These are phyloP conservation scores for Chunga burmeisteri DNA, from an alignment of 2,113 vertebrate genomes.

Conservation along the genomic window DNA sequence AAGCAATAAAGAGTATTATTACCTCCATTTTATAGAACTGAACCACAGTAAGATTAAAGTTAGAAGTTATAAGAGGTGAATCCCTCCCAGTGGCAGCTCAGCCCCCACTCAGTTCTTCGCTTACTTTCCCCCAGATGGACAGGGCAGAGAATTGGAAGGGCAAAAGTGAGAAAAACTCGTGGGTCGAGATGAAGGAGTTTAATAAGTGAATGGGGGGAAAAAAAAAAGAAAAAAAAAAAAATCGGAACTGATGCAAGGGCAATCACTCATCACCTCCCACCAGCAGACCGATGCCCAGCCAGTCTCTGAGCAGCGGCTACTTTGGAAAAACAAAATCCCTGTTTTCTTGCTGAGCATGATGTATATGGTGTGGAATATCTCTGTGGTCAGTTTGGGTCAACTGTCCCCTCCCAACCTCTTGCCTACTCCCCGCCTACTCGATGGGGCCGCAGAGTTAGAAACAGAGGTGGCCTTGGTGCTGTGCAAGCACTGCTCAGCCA, in stretches of 20 bases:
- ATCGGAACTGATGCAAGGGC: neutral
- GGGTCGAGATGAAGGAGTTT: neutral
- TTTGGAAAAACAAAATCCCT: neutral
- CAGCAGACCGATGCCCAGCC: neutral
- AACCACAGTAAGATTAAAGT: neutral
- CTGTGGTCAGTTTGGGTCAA: neutral
- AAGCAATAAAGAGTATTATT: neutral
- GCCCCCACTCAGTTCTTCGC: neutral
- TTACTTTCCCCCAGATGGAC: fast-evolving
- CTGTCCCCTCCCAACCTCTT: neutral
- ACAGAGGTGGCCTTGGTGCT: neutral
- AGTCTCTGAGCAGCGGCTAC: neutral
- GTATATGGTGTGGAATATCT: neutral
- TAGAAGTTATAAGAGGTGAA: neutral
- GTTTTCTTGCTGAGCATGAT: neutral
- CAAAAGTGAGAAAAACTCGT: neutral
- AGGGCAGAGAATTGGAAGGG: neutral
- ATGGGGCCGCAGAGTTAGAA: neutral
- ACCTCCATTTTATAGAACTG: neutral
- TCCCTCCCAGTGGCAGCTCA: neutral
- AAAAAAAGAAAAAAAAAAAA: no score
- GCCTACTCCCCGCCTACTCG: neutral
- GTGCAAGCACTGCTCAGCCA: neutral
- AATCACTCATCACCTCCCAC: slow-evolving; percentile 3
- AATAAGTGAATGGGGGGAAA: neutral